Base-by-base conservation (phyloP, 1,140 invertebrate genomes). In the Calosoma granatense region DNA sequence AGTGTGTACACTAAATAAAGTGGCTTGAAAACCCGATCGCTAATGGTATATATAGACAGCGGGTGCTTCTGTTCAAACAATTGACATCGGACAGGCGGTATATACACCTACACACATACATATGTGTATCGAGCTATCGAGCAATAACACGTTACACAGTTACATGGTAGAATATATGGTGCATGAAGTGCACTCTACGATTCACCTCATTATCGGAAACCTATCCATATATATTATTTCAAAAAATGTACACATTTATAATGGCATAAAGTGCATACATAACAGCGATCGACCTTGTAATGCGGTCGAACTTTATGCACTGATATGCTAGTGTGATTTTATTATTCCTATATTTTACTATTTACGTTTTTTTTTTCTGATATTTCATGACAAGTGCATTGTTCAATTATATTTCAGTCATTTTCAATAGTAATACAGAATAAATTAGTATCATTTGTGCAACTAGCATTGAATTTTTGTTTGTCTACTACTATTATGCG, bases 51-150 rank as follows among this genome's bases (percentile, higher is more conserved):
- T 47, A 47, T 47, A 47, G 41, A 4, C 6, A 17, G 9, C 41
- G 41, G 17, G 4, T 4, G 17, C 9, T 17, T 9, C 3, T 17
- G 15, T 9, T 47, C 6, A 12, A 9, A 17, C 41, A 12, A 17
- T 47, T 47, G 41, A 47, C 41, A 47, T 47, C 41, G 17, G 41
- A 47, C 3, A 17, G 41, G 41, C 41, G 41, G 41, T 6, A 30
- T 6, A 6, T 6, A 4, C 6, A 30, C 4, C 26, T 47, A 4
- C 41, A n/a, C n/a, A n/a, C n/a, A n/a, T n/a, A n/a, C n/a, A n/a
- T 4, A 47, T 47, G 15, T 9, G 17, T 17, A 12, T 17, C 17
- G 17, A 11, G 15, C 41, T 9, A n/a, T n/a, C n/a, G n/a, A n/a
- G n/a, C n/a, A n/a, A n/a, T n/a, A n/a, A n/a, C n/a, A n/a, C n/a